Conservation (phyloP, 1,140 invertebrate genomes). For the Arion vulgaris region DNA sequence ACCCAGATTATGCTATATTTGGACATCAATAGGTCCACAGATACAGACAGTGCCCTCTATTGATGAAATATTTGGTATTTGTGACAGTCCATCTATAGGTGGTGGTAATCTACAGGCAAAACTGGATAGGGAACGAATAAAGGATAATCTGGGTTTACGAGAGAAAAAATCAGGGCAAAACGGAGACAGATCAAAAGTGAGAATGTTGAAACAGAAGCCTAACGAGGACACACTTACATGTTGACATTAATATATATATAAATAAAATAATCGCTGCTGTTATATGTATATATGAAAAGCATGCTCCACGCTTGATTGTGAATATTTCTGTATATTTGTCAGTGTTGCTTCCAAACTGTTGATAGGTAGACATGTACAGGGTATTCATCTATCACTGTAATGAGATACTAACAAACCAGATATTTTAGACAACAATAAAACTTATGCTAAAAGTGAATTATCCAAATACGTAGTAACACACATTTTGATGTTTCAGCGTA, state of each 20-base stretch:
- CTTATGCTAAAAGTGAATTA: no score
- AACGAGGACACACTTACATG: neutral
- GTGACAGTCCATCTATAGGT: slow-evolving; percentile 39
- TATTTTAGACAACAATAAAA: no score
- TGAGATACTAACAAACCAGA: no score
- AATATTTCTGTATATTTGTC: no score
- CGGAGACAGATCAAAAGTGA: slow-evolving; percentile 34
- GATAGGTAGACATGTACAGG: no score
- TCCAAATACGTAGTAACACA: no score
- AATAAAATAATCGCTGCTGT: no score
- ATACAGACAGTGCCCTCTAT: slow-evolving; percentile 63
- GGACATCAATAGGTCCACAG: slow-evolving; percentile 70
- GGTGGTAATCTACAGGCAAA: slow-evolving; percentile 41
- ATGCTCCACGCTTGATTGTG: no score
- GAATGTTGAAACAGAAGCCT: neutral
- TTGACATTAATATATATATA: neutral
- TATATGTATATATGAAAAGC: no score
- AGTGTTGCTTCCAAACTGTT: no score
- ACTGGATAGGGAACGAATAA: slow-evolving; percentile 34
- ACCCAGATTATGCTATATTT: slow-evolving; percentile 71
- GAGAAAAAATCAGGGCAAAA: slow-evolving; percentile 26
- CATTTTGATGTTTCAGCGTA: no score
- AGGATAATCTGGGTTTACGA: slow-evolving; percentile 8
- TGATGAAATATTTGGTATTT: slow-evolving; percentile 69
- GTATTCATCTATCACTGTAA: no score